phyloP scores from a whole-genome alignment of 1,140 invertebrate genomes.

The Cephus cinctus region DNA sequence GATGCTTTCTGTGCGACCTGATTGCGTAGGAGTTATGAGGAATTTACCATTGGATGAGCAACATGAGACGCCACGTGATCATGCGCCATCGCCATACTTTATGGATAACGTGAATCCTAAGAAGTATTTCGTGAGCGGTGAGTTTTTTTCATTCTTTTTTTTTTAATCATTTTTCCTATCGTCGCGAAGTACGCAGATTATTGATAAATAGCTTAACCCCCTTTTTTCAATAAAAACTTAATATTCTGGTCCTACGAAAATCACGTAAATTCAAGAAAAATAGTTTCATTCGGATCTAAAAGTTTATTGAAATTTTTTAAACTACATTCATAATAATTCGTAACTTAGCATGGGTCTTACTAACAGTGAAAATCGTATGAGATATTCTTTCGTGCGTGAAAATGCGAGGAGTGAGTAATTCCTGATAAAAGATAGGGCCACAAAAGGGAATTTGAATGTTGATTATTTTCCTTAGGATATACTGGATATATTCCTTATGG shows the following conservation, averaged over 20 bases:
- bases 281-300: background rate
- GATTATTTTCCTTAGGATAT: slow-evolving; percentile 54
- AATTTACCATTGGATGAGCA: slow-evolving; percentile 60
- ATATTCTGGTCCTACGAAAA: too few species aligned
- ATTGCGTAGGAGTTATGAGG: slow-evolving; percentile 62
- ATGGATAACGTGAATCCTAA: slow-evolving; percentile 64
- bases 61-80: slow-evolving; percentile 56
- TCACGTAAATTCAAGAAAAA: background rate
- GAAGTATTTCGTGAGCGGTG: slow-evolving; percentile 59
- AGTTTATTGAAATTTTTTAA: background rate
- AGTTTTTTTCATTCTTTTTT: too few species aligned
- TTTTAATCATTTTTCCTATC: too few species aligned
- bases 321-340: background rate
- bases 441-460: background rate
- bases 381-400: slow-evolving; percentile 27
- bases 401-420: slow-evolving; percentile 22
- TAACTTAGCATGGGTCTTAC: slow-evolving; percentile 20
- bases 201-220: too few species aligned
- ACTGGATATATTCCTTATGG: slow-evolving; percentile 68
- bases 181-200: too few species aligned
- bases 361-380: slow-evolving; percentile 22
- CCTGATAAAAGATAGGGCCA: background rate
- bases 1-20: slow-evolving; percentile 62
- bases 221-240: too few species aligned
- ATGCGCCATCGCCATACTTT: slow-evolving; percentile 67